phyloP scores from a whole-genome alignment of 2,888 invertebrate genomes.

The Xylota sylvarum region DNA sequence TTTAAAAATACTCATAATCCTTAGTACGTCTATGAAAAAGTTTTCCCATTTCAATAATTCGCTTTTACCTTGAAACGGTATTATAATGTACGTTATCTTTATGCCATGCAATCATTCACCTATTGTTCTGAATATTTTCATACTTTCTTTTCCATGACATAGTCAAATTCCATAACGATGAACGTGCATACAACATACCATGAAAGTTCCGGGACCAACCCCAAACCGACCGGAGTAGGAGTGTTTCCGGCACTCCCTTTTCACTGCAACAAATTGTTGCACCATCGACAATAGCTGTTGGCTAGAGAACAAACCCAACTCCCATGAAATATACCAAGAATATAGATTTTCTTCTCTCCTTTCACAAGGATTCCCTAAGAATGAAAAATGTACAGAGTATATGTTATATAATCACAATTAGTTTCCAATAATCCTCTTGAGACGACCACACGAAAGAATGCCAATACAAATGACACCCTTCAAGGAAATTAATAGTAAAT shows the following conservation, averaged over 20 bases:
- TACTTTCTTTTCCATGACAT: too few relatives aligned
- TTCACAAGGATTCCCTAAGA: neutral
- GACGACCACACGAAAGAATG: slow-evolving; percentile 36
- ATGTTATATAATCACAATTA: slow-evolving; percentile 52
- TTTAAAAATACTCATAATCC: too few relatives aligned
- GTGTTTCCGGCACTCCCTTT: neutral
- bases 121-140: too few relatives aligned
- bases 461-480: slow-evolving; percentile 65
- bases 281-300: neutral
- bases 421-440: slow-evolving; percentile 54
- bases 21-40: too few relatives aligned
- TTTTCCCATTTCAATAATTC: too few relatives aligned
- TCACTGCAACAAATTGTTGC: neutral
- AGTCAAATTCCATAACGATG: too few relatives aligned
- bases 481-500: slow-evolving; percentile 67
- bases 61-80: too few relatives aligned
- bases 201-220: too few relatives aligned
- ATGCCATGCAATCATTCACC: too few relatives aligned
- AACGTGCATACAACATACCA: too few relatives aligned
- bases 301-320: neutral
- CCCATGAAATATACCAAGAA: neutral
- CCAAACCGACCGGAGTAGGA: neutral
- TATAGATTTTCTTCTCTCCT: neutral
- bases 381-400: slow-evolving; percentile 33
- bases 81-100: too few relatives aligned